A percentile compares a stretch with the other conserved stretches of the same genome.
Conservation (phyloP, 2,797 vertebrate genomes). For the Gadopsis bispinosus region DNA sequence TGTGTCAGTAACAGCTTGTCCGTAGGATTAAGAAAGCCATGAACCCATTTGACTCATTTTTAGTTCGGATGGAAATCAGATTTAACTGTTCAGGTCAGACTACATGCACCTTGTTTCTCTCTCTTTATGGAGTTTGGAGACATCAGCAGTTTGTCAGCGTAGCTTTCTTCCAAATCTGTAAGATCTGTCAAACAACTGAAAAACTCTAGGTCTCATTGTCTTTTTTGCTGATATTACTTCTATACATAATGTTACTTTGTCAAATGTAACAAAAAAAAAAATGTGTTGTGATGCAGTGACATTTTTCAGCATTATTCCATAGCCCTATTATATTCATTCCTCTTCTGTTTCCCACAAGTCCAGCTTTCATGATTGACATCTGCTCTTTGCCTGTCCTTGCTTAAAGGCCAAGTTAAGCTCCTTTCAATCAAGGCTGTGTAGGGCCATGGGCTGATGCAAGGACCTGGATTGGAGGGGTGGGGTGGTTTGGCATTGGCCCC, state of each 20-base stretch:
- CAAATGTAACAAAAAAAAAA: slow-evolving; percentile 4
- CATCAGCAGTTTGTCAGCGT: neutral
- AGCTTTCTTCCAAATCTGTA: neutral
- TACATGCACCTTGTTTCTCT: neutral
- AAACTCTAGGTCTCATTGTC: neutral
- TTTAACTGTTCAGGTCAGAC: slow-evolving; percentile 4
- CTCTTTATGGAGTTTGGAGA: neutral
- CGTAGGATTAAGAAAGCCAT: neutral
- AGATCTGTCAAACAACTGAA: neutral
- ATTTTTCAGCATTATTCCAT: slow-evolving; percentile 15
- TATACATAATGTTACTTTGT: neutral
- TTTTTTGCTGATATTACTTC: neutral
- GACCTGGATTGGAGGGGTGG: slow-evolving; percentile 26
- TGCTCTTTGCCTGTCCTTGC: slow-evolving; percentile 65
- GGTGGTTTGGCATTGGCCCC: slow-evolving; percentile 41
- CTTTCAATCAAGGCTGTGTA: slow-evolving; percentile 46
- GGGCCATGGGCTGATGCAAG: slow-evolving; percentile 25
- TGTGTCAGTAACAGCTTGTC: neutral
- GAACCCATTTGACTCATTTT: neutral
- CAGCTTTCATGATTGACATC: slow-evolving; percentile 60
- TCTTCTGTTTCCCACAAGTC: slow-evolving; percentile 20
- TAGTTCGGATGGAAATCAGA: neutral
- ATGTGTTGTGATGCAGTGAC: neutral
- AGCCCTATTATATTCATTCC: slow-evolving; percentile 6
- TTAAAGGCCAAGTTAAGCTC: slow-evolving; percentile 70